Evolutionary conservation across 2,888 invertebrate genomes (phyloP), one percentile per base, ranked within the genome.

Genomic region (Drosophila hamatofila): DNA sequence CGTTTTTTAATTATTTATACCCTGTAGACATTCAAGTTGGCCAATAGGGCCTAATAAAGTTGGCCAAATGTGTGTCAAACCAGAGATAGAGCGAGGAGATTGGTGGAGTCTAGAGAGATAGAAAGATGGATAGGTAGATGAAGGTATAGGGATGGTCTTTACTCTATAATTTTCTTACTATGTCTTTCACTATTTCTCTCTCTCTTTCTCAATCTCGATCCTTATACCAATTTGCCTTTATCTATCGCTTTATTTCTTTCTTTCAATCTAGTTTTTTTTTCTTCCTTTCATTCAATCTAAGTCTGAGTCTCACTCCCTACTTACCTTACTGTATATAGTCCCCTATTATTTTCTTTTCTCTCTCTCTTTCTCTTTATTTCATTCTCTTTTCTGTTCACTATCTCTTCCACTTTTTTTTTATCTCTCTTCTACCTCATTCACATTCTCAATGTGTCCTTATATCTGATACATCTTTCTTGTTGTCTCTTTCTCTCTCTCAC

Each of bases 1-100:
- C 8, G 0, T 18, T 69, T 35, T 25, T 35, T 42, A 44, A 39
- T 66, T 66, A 18, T 48, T 46, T 16, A 25, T 39, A 48, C 35
- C 46, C 25, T 41, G 39, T 39, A 33, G 37, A 25, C 52, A 30
- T 54, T 16, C 12, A 48, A 39, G 42, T 18, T 30, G n/a, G 23
- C 18, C 18, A 30, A 60, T n/a, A n/a, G 55, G 67, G 55, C 21
- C 21, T 44, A 14, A 23, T 27, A 12, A 27, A 49, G 27, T 18
- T 49, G 30, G 27, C 27, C 27, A 18, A 49, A 23, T 11, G n/a
- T 23, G 37, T 30, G 37, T 21, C 49, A n/a, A 51, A 8, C 39
- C 2, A 39, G 3, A 8, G n/a, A n/a, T 37, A 7, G n/a, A n/a
- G 8, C 2, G 39, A 39, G n/a, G n/a, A 48, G 25, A n/a, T 4